Percentiles rank a stretch among this genome's conserved stretches.
Conservation (phyloP, 2,113 vertebrate species). For the Zeus faber region DNA sequence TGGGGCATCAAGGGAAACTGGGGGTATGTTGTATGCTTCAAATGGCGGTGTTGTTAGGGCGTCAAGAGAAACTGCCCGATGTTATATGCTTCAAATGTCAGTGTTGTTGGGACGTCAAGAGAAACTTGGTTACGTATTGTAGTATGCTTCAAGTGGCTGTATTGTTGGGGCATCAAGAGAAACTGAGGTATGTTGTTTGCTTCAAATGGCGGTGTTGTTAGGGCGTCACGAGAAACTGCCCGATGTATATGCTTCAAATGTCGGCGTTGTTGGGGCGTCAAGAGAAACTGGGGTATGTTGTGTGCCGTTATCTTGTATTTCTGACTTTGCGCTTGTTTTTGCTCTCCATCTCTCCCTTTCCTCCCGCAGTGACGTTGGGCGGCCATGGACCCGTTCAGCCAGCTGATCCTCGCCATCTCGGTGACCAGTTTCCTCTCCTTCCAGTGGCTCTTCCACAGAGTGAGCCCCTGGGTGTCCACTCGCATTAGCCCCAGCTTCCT, state of each 20-base stretch:
- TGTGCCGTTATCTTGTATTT: neutral
- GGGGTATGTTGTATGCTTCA: too few relatives aligned
- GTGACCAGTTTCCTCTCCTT: conserved; percentile 86
- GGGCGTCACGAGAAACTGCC: neutral
- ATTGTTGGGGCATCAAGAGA: too few relatives aligned
- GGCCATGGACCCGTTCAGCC: conserved; percentile 86
- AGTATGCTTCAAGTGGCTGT: too few relatives aligned
- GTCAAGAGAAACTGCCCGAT: too few relatives aligned
- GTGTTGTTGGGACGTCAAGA: too few relatives aligned
- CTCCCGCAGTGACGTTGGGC: conserved; percentile 57
- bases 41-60: too few relatives aligned
- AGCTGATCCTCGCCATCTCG: conserved; percentile 72
- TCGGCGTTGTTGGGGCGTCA: neutral
- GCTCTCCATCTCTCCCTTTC: neutral
- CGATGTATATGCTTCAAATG: neutral
- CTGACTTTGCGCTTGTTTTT: neutral
- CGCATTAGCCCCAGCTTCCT: conserved; percentile 82
- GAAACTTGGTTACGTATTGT: too few relatives aligned
- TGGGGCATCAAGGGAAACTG: too few relatives aligned
- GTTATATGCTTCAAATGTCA: too few relatives aligned
- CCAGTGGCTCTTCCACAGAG: conserved; percentile 88
- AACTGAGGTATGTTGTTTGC: neutral
- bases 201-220: neutral
- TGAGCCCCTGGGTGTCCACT: conserved; percentile 86
- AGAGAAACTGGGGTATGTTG: too few relatives aligned